A percentile compares a stretch with the other conserved stretches of the same genome.
phyloP scores from a whole-genome alignment of 1,140 invertebrate species.

The Drosophila parabipectinata region DNA sequence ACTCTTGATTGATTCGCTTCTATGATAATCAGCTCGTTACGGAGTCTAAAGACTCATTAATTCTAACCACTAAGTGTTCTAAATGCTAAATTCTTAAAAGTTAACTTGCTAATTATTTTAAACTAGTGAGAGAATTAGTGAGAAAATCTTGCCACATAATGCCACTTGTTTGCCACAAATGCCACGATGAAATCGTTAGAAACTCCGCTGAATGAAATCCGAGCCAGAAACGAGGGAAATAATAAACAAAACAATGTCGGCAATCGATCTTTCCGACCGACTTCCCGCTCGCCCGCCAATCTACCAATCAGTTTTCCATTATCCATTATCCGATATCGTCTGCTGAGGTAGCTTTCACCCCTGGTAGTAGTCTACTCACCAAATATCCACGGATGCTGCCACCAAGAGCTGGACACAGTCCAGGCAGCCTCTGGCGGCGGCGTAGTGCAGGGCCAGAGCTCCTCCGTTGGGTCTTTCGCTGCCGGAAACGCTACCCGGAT shows the following conservation, averaged over 20 bases:
- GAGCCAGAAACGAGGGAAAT: slow-evolving; percentile 19
- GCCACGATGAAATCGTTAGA: slow-evolving; percentile 5
- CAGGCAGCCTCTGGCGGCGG: slow-evolving; percentile 92
- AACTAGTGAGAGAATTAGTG: not conserved
- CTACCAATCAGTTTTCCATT: slow-evolving; percentile 1
- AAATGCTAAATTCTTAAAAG: not conserved
- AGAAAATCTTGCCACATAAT: not conserved
- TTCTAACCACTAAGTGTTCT: not conserved
- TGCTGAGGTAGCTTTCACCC: slow-evolving; percentile 34
- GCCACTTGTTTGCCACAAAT: slow-evolving; percentile 10
- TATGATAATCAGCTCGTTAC: slow-evolving; percentile 41
- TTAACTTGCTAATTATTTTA: not conserved
- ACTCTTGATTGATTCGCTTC: slow-evolving; percentile 2
- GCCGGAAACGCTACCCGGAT: slow-evolving; percentile 77
- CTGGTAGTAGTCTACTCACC: slow-evolving; percentile 85
- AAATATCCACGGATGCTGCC: slow-evolving; percentile 90
- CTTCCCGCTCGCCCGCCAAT: slow-evolving; percentile 5
- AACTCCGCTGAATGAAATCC: slow-evolving; percentile 29
- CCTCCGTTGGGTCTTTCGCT: slow-evolving; percentile 83
- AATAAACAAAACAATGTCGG: slow-evolving; percentile 34
- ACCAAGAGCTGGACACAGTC: slow-evolving; percentile 92
- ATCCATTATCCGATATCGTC: slow-evolving; percentile 8
- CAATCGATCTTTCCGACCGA: slow-evolving; percentile 25
- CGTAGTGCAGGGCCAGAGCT: slow-evolving; percentile 92
- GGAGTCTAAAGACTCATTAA: not conserved